Evolutionary conservation across 2,113 vertebrate genomes (phyloP), one percentile per base, ranked within the genome.

Genomic region (Melanostigma gelatinosum): DNA sequence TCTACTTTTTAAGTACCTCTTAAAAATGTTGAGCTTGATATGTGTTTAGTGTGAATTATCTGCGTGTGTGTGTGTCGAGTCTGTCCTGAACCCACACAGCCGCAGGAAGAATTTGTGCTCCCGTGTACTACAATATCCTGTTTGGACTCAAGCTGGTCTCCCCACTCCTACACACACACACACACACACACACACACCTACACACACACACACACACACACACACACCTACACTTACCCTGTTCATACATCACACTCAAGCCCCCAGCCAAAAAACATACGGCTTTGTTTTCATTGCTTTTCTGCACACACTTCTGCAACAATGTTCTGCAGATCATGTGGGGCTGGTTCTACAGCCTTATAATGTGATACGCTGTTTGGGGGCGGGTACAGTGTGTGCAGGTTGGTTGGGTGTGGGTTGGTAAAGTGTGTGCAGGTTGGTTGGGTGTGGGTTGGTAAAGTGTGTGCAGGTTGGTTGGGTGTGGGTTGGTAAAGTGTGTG

Each of bases 51-150:
- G 12, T 15, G 27, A 24, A 58, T 13, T 52, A 58, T 65, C 75
- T 73, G 70, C 46, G 46, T 71, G 40, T 58, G 63, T 44, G 58
- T 75, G 61, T 15, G 71, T 68, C n/a, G 54, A 75, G 60, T 44
- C 72, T 46, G 61, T 86, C 81, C 79, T 89, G 63, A 89, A 85
- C 73, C 79, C 74, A 81, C 68, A 70, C 71, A 88, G 84, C 75
- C 57, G 58, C 86, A 77, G 85, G 87, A 90, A 84, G 80, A 92
- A 87, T 92, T 85, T 83, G 79, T 88, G 77, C 85, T 77, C 80
- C 86, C 16, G 82, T 93, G 86, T 93, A 87, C 88, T 88, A 91
- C 90, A 94, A 91, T 93, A 93, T 94, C 92, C 92, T 93, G 92
- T 94, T 92, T 92, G 90, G 87, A 83, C 84, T 92, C 72, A 72